phyloP scores from a whole-genome alignment of 2,797 vertebrate genomes.

The Sphenopsis melanotis region DNA sequence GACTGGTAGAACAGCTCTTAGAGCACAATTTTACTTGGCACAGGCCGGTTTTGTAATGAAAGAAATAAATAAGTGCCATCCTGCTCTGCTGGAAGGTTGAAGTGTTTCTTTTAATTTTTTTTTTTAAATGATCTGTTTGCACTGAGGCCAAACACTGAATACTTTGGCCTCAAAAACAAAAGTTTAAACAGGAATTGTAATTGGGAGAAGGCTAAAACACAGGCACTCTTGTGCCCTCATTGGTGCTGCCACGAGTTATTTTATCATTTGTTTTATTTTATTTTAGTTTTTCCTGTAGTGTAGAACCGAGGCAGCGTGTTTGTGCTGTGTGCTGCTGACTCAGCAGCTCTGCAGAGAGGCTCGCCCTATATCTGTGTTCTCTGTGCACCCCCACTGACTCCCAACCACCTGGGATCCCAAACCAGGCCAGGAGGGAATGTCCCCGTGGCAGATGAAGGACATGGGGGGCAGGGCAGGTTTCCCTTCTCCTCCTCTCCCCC shows the following conservation, averaged over 20 bases:
- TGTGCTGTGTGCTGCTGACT: neutral
- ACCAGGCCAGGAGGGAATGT: neutral
- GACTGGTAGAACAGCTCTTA: constrained; percentile 60
- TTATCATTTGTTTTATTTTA: neutral
- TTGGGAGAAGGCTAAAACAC: neutral
- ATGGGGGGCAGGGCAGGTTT: neutral
- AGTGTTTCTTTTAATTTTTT: neutral
- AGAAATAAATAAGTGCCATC: constrained; percentile 53
- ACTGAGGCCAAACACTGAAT: neutral
- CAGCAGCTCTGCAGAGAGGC: neutral
- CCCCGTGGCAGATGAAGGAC: fast-evolving
- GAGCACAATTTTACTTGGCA: constrained; percentile 56
- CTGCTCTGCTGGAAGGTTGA: neutral
- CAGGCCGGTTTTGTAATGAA: constrained; percentile 2
- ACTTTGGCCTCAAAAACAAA: neutral
- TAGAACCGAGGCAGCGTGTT: fast-evolving
- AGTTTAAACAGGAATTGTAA: neutral
- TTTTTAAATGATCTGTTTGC: neutral
- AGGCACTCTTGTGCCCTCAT: neutral
- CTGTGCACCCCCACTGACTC: neutral
- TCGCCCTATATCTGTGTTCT: fast-evolving
- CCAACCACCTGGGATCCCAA: neutral
- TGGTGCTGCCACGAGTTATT: fast-evolving
- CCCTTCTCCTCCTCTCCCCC: neutral
- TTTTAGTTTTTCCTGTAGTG: neutral